Base-by-base conservation (phyloP, 2,797 vertebrate genomes). In the Malurus splendens region DNA sequence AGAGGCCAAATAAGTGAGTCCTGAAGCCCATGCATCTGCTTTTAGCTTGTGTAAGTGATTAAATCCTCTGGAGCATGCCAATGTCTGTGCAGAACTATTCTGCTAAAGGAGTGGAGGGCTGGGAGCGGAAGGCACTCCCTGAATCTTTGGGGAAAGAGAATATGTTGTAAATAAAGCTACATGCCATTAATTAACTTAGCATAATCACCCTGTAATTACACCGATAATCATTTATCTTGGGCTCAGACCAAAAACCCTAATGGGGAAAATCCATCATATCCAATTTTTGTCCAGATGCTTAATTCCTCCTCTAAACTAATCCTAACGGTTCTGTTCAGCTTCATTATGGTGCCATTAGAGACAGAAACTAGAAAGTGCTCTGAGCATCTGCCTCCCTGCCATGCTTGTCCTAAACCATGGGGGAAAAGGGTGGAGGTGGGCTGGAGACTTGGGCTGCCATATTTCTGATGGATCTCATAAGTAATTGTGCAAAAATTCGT, bases 281-380 rank as follows among this genome's bases (percentile, higher is more conserved):
- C 91, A 93, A 91, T 94, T 93, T 95, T 92, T 92, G 84, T 86
- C 92, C 94, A 96, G 87, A 96, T 96, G 92, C 92, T 82, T 94
- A 90, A 93, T 92, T 96, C 91, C 79, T 61, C 74, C 57, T 36
- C 54, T 90, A 90, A 95, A 76, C 87, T 96, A 91, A 96, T 95
- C 74, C 57, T 85, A 82, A 74, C 16, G 1, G 50, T 73, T 89
- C 81, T 92, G 87, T 94, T 94, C 89, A 93, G 62, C 50, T 90
- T 94, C 64, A 65, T 78, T 95, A 87, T 44, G 32, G 57, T 57
- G 59, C 52, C 67, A 89, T 73, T 82, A 75, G 61, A 82, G 61
- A 83, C 5, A 59, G 76, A 76, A 80, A 94, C 55, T 81, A 82
- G 72, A 79, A 94, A 93, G 55, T 77, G 25, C 59, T 56, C 22